Conservation (phyloP, 2,888 invertebrate species). For the Heliconius hortense region DNA sequence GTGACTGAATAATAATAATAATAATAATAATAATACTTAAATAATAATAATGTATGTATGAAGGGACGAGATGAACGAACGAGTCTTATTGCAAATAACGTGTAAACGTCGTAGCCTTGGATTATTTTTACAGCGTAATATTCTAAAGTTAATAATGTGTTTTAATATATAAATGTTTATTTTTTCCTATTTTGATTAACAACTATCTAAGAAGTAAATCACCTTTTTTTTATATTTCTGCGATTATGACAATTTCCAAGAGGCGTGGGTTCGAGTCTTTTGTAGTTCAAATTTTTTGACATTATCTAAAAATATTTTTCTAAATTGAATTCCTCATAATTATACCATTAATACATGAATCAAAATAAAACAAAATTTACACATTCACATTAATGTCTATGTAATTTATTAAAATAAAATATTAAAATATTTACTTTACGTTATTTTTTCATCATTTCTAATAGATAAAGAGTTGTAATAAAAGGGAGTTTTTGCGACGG, state of each 20-base stretch:
- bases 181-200: neutral
- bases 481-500: slow-evolving; percentile 1
- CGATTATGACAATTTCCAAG: too few relatives aligned
- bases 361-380: neutral
- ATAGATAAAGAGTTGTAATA: neutral
- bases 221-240: too few relatives aligned
- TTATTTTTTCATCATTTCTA: slow-evolving; percentile 2
- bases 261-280: too few relatives aligned
- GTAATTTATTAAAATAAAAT: neutral
- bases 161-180: neutral
- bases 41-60: too few relatives aligned
- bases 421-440: neutral
- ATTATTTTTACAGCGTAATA: slow-evolving; percentile 2
- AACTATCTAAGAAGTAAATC: too few relatives aligned
- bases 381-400: neutral
- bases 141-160: neutral
- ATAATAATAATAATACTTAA: too few relatives aligned
- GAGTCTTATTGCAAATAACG: slow-evolving; percentile 25
- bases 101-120: slow-evolving; percentile 6
- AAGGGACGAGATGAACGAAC: slow-evolving; percentile 35
- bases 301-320: too few relatives aligned
- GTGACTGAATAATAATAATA: slow-evolving; percentile 39
- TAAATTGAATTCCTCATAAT: neutral
- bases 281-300: too few relatives aligned
- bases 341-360: neutral